A percentile compares a stretch with the other conserved stretches of the same genome.
Evolutionary conservation across 2,888 invertebrate genomes (phyloP).

Genomic region (Axea sp.): DNA sequence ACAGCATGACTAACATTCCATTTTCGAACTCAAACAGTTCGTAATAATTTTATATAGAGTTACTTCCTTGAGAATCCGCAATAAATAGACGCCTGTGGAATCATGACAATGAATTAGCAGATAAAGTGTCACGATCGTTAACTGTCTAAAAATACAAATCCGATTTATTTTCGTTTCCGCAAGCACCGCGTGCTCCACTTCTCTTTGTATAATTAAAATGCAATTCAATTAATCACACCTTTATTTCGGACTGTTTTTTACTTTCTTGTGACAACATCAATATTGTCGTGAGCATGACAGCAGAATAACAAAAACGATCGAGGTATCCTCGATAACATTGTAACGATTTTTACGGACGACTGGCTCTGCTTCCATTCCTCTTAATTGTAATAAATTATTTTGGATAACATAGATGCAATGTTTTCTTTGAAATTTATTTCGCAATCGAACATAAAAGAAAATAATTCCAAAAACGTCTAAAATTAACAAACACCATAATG

Average conservation of each 20-base stretch:
- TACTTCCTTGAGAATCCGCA: slow-evolving; percentile 54
- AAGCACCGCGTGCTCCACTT: slow-evolving; percentile 49
- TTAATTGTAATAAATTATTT: too few species aligned
- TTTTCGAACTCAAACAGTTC: slow-evolving; percentile 30
- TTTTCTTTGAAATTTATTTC: too few species aligned
- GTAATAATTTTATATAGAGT: slow-evolving; percentile 55
- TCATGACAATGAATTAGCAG: slow-evolving; percentile 64
- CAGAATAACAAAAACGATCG: too few species aligned
- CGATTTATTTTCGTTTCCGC: slow-evolving; percentile 57
- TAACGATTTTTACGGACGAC: too few species aligned
- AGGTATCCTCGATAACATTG: too few species aligned
- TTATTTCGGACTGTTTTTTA: not conserved
- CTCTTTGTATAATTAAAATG: slow-evolving; percentile 48
- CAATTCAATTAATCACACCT: slow-evolving; percentile 46
- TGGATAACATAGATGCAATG: too few species aligned
- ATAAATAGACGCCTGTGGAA: slow-evolving; percentile 60
- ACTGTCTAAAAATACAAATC: slow-evolving; percentile 56
- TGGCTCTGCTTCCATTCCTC: too few species aligned
- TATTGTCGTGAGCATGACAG: too few species aligned
- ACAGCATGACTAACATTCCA: slow-evolving; percentile 12
- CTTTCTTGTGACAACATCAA: too few species aligned
- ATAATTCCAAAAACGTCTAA: too few species aligned
- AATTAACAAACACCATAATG: too few species aligned
- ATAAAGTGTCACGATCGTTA: slow-evolving; percentile 63
- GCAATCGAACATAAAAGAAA: too few species aligned